A percentile compares a stretch with the other conserved stretches of the same genome.
These are phyloP conservation scores for Zaprionus tsacasi DNA, from an alignment of 1,140 invertebrate genomes.

Conservation along the genomic window DNA sequence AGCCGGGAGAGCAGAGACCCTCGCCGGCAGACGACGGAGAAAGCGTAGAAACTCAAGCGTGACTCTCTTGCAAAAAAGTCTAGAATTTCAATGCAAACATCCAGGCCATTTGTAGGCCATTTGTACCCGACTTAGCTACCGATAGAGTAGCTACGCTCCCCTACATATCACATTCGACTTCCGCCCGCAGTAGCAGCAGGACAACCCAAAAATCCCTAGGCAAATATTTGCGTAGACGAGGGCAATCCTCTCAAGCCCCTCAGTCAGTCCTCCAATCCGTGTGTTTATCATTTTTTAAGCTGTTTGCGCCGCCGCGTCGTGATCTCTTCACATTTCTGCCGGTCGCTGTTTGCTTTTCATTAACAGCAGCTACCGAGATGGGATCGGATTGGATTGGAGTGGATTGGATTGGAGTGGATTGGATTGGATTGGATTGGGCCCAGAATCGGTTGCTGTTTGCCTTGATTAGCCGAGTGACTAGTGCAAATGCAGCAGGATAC, in stretches of 20 bases:
- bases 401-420: conserved; percentile 5
- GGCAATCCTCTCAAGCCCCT: background rate
- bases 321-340: conserved; percentile 68
- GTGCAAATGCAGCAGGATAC: conserved; percentile 59
- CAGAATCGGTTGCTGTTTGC: conserved; percentile 48
- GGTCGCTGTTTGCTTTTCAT: conserved; percentile 74
- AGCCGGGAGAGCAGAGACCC: background rate
- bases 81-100: conserved; percentile 69
- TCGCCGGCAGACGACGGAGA: background rate
- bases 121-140: conserved; percentile 60
- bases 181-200: conserved; percentile 36
- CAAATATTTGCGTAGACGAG: conserved; percentile 62
- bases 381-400: conserved; percentile 26
- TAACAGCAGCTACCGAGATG: conserved; percentile 64
- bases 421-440: conserved; percentile 5
- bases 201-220: conserved; percentile 58
- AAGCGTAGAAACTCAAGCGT: conserved; percentile 26
- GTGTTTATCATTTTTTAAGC: conserved; percentile 82
- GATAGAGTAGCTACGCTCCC: conserved; percentile 28
- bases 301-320: conserved; percentile 61
- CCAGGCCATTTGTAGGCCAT: conserved; percentile 75
- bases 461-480: conserved; percentile 70
- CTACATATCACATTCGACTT: conserved; percentile 36
- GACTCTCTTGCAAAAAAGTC: conserved; percentile 37
- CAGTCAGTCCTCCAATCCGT: conserved; percentile 20